Base-by-base conservation (phyloP, 2,888 invertebrate genomes). In the Diaprepes abbreviatus region DNA sequence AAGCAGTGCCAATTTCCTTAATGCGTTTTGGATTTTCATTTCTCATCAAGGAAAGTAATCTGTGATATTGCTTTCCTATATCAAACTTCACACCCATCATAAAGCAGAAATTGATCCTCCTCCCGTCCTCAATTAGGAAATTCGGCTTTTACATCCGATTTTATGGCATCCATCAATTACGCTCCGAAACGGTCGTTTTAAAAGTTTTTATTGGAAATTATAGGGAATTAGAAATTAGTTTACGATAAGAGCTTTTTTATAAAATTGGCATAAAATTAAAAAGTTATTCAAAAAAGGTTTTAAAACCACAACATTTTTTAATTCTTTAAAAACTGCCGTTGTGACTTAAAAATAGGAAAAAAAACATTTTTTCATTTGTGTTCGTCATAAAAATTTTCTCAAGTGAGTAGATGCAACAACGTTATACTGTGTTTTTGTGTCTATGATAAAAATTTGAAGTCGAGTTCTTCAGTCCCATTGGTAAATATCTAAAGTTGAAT, bases 1-100 rank as follows among this genome's bases (percentile, higher is more conserved):
- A 83, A 83, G 83, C 83, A 78, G 80, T 79, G 82, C 82, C 83
- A 83, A 83, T 83, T 83, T 83, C 82, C 83, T 81, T 83, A 83
- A 83, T 83, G 83, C 81, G 81, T 83, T 83, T 83, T 82, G 80
- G 83, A 83, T 84, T 83, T 83, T 83, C 83, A 81, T 83, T 83
- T 83, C 82, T 84, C 83, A 83, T 84, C 83, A 83, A 79, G 80
- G 80, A 83, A 82, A 84, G 83, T 83, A 83, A 82, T 82, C 80
- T 80, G 73, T 78, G 82, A 82, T 82, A 82, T 82, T 80, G 82
- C 80, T 81, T 82, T 80, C 80, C 81, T 80, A 82, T 81, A 83
- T 83, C 82, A 82, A 81, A 82, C 81, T 82, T 82, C 82, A 82
- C 82, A 79, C 81, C 81, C 82, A 74, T 77, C 80, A 79, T 80